A percentile compares a stretch with the other conserved stretches of the same genome.
These are phyloP conservation scores for Paracentrotus lividus DNA, from an alignment of 53 echinoderm and acorn worm species.

Conservation along the genomic window DNA sequence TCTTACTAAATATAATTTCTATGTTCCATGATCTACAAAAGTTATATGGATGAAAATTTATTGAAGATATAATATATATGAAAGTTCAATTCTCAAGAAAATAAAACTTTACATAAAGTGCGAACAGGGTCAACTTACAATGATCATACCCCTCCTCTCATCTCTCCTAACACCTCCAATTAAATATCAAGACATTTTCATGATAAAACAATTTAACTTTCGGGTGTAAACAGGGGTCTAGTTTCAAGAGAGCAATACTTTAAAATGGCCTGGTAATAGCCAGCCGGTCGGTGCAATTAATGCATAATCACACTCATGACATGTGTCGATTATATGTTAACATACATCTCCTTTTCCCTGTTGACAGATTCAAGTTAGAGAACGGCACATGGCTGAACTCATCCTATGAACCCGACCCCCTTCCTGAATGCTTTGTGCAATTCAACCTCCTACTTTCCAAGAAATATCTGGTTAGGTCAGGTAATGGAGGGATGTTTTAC, in stretches of 20 bases:
- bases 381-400: too few species aligned
- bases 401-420: not conserved
- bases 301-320: not conserved
- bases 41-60: too few species aligned
- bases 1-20: too few species aligned
- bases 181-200: not conserved
- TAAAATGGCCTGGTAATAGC: conserved; percentile 23
- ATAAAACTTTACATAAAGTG: too few species aligned
- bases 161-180: not conserved
- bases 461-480: not conserved
- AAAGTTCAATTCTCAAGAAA: too few species aligned
- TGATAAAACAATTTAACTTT: not conserved
- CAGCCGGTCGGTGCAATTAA: not conserved
- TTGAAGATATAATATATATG: too few species aligned
- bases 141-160: too few species aligned
- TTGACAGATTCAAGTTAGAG: conserved; percentile 1
- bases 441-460: not conserved
- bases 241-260: not conserved
- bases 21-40: too few species aligned
- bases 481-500: not conserved
- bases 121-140: too few species aligned
- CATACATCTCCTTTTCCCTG: not conserved
- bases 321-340: not conserved
- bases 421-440: not conserved
- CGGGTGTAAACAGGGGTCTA: not conserved